Percentiles rank a stretch among this genome's conserved stretches.
These are phyloP conservation scores for Protodeltote pygarga DNA, from an alignment of 2,888 invertebrate genomes.

Conservation along the genomic window DNA sequence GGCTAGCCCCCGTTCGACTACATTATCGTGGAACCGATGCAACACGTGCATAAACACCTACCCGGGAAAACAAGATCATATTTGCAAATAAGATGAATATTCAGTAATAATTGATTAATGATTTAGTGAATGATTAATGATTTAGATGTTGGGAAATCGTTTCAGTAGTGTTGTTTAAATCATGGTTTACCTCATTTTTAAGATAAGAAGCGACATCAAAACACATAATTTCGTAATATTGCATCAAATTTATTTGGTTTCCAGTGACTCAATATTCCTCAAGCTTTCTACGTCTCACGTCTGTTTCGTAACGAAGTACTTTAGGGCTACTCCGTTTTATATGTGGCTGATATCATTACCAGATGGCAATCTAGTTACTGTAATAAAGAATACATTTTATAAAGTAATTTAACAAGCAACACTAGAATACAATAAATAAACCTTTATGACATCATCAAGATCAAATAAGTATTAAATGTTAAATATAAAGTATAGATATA, in stretches of 20 bases:
- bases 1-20: conserved; percentile 54
- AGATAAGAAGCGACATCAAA: neutral
- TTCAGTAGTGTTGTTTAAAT: neutral
- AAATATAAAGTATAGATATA: too few relatives aligned
- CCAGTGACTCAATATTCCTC: neutral
- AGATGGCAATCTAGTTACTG: conserved; percentile 11
- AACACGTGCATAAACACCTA: conserved; percentile 30
- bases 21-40: conserved; percentile 28
- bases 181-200: neutral
- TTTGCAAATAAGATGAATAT: conserved; percentile 3
- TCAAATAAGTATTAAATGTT: too few relatives aligned
- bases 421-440: conserved; percentile 9
- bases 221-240: neutral
- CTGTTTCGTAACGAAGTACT: conserved; percentile 4
- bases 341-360: conserved; percentile 10
- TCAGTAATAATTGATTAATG: too few relatives aligned
- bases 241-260: neutral
- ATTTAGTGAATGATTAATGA: too few relatives aligned
- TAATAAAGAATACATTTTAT: conserved; percentile 10
- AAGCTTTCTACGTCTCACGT: neutral
- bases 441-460: conserved; percentile 1
- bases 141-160: conserved; percentile 4
- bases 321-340: conserved; percentile 5
- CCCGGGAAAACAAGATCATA: conserved; percentile 19
- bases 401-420: conserved; percentile 1